Conservation (phyloP, 2,888 invertebrate species). For the Scaptomyza polygonia region DNA sequence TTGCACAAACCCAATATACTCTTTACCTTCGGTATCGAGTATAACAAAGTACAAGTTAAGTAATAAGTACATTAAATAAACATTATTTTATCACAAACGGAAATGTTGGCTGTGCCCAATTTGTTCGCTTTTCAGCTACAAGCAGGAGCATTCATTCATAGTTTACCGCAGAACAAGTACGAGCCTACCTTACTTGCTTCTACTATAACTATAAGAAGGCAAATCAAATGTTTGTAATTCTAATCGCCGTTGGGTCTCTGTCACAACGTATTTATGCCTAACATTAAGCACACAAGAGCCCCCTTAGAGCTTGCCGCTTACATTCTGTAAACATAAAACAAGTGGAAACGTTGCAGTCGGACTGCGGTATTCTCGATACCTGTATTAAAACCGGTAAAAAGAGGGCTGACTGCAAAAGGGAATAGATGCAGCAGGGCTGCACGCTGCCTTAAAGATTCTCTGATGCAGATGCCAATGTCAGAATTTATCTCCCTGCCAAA, state of each 20-base stretch:
- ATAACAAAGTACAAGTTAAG: background rate
- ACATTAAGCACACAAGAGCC: conserved; percentile 8
- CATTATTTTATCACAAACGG: conserved; percentile 63
- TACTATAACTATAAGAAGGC: conserved; percentile 22
- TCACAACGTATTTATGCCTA: conserved; percentile 25
- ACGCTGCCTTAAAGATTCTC: too few relatives aligned
- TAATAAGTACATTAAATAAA: conserved; percentile 35
- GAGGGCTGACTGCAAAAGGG: too few relatives aligned
- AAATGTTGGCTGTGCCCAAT: conserved; percentile 53
- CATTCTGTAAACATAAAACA: conserved; percentile 8
- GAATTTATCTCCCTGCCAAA: too few relatives aligned
- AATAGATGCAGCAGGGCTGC: too few relatives aligned
- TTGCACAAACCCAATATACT: too few relatives aligned
- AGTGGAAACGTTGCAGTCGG: too few relatives aligned
- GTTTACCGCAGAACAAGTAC: conserved; percentile 26
- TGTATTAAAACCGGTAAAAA: too few relatives aligned
- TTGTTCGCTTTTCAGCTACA: conserved; percentile 29
- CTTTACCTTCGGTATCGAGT: too few relatives aligned
- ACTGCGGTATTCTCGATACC: too few relatives aligned
- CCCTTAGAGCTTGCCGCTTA: conserved; percentile 16
- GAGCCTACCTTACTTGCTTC: conserved; percentile 6
- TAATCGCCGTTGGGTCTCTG: conserved; percentile 33
- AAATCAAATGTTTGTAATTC: conserved; percentile 44
- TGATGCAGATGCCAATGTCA: too few relatives aligned
- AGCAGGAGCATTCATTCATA: conserved; percentile 56